Evolutionary conservation across 2,113 vertebrate genomes (phyloP), one percentile per base, ranked within the genome.

Genomic region (Acrocephalus arundinaceus): DNA sequence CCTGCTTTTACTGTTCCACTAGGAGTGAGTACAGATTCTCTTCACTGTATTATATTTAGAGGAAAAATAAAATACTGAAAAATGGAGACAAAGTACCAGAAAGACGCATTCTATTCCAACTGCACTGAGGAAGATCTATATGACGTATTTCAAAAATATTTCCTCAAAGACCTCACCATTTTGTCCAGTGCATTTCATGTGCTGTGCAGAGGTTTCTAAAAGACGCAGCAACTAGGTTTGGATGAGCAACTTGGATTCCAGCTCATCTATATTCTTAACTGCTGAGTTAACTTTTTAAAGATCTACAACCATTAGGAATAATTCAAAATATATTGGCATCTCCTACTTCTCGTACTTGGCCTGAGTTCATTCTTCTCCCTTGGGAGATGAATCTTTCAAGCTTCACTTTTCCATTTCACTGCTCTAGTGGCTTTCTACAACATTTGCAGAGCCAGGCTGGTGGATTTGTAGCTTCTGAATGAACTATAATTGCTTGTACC

Each of bases 381-480:
- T 55, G 78, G 75, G 71, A 93, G 63, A 82, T 17, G 49, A 79
- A 76, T 63, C 51, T 91, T 93, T 87, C 82, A 87, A 91, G 41
- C 37, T 89, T 89, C 39, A 65, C 31, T 95, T 92, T 91, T 93
- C 71, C 62, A 73, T 93, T 94, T 96, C 74, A 85, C 28, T 70
- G 89, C 87, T 91, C 91, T 93, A 43, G 70, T 87, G 87, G 81
- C 22, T 97, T 66, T 82, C 70, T 65, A 73, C 46, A 72, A 68
- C 55, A 49, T 66, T 90, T 67, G 46, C 58, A 67, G 58, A 85
- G 59, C 37, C 43, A 80, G 49, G 45, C 85, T 15, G 49, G 74
- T 94, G 71, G 55, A 87, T 91, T 68, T 95, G 58, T 35, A 87
- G 58, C 85, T 96, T 89, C 78, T 87, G 87, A 96, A 93, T 82